These are phyloP conservation scores for Apistogramma diplotaenia DNA, from an alignment of 2,113 vertebrate species.

Conservation along the genomic window DNA sequence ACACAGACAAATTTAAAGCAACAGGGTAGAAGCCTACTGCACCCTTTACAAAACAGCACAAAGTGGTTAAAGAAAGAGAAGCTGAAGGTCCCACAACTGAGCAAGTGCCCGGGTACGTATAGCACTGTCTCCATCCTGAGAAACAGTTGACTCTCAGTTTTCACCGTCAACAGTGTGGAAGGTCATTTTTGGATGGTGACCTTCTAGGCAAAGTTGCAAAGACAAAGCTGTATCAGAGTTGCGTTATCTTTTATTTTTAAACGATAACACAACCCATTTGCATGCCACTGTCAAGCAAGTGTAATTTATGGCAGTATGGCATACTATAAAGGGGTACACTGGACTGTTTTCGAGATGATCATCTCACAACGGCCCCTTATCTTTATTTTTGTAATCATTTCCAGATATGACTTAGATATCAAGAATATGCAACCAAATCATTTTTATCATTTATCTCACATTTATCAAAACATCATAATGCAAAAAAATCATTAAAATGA, in stretches of 20 bases:
- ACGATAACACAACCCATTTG: not conserved
- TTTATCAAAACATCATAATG: not conserved
- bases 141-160: not conserved
- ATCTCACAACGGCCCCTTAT: not conserved
- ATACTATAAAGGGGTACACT: not conserved
- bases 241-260: not conserved
- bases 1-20: too few species aligned
- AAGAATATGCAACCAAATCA: not conserved
- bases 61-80: not conserved
- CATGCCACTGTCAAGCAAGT: not conserved
- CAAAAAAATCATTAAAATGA: slow-evolving; percentile 1
- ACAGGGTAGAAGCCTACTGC: not conserved
- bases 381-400: not conserved
- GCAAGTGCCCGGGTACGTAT: not conserved
- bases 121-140: not conserved
- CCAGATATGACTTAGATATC: not conserved
- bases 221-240: not conserved
- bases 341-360: not conserved
- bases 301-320: not conserved
- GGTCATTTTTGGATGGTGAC: not conserved
- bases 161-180: too few species aligned
- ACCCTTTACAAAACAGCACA: not conserved
- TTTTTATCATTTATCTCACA: not conserved
- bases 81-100: not conserved
- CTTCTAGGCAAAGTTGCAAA: not conserved